Evolutionary conservation across 2,797 vertebrate genomes (phyloP), one percentile per base, ranked within the genome.

Genomic region (Halcyon chelicuti): DNA sequence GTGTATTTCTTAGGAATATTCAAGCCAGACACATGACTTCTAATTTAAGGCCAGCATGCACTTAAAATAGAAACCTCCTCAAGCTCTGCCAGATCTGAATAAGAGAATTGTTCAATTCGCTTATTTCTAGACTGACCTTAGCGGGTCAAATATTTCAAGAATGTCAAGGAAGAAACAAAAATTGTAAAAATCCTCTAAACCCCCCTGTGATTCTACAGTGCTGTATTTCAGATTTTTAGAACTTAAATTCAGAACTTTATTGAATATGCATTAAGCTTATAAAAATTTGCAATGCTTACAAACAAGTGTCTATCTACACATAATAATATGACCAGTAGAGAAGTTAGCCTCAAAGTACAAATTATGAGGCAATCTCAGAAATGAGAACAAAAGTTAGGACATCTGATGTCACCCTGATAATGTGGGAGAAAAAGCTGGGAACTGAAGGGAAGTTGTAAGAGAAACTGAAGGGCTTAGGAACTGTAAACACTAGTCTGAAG

Each of bases 1-100:
- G 8, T 60, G 58, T 91, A 80, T 94, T 94, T 94, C 80, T 95
- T 83, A 78, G 55, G 61, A 94, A 8, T 40, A 91, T 73, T 85
- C 76, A 70, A 72, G 44, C 13, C 60, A 94, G 55, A 67, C 70
- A 94, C 0, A 0, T 94, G 88, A 93, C 90, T 91, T 94, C 89
- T 93, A 97, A 88, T 94, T 89, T 94, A 90, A 93, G 94, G 49
- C 29, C 55, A 65, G 39, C 7, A 26, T 40, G 63, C 2, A 81
- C 92, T 88, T 91, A 96, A 95, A 95, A 96, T 94, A 96, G 83
- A 88, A 96, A 81, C 31, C 33, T 89, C 94, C 76, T 77, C 44
- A 61, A 94, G 88, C 88, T 86, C 73, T 92, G 83, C 12, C 72
- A 82, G 33, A 87, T 94, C 63, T 92, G 63, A 94, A 89, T 47